These are phyloP conservation scores for Hymenopus coronatus DNA, from an alignment of 2,888 invertebrate species.

Conservation along the genomic window DNA sequence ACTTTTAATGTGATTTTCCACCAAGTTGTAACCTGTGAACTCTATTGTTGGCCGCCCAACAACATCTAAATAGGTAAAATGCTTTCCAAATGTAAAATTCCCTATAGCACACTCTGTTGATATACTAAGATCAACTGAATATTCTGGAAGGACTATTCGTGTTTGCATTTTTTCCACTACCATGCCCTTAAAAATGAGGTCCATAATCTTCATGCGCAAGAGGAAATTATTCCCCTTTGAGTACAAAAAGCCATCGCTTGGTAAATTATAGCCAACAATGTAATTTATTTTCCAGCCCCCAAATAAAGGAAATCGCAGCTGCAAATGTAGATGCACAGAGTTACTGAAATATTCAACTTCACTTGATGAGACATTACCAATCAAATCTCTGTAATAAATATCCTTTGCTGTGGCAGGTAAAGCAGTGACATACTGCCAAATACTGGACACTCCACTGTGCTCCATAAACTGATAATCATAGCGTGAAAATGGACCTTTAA, in stretches of 20 bases:
- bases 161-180: background rate
- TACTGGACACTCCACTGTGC: background rate
- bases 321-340: background rate
- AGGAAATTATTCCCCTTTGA: background rate
- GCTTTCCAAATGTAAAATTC: background rate
- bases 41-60: background rate
- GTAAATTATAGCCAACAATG: background rate
- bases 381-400: conserved; percentile 1
- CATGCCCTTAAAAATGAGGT: background rate
- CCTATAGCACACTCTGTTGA: background rate
- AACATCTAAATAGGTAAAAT: background rate
- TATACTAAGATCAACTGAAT: background rate
- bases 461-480: background rate
- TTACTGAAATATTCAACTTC: background rate
- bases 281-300: background rate
- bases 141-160: background rate
- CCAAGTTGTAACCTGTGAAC: background rate
- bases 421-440: background rate
- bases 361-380: background rate
- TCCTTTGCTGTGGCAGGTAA: conserved; percentile 1
- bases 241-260: background rate
- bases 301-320: background rate
- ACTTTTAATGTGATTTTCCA: background rate
- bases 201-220: background rate
- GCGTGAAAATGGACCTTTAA: background rate